Conservation (phyloP, 2,888 invertebrate genomes). For the Leptopilina myrica region DNA sequence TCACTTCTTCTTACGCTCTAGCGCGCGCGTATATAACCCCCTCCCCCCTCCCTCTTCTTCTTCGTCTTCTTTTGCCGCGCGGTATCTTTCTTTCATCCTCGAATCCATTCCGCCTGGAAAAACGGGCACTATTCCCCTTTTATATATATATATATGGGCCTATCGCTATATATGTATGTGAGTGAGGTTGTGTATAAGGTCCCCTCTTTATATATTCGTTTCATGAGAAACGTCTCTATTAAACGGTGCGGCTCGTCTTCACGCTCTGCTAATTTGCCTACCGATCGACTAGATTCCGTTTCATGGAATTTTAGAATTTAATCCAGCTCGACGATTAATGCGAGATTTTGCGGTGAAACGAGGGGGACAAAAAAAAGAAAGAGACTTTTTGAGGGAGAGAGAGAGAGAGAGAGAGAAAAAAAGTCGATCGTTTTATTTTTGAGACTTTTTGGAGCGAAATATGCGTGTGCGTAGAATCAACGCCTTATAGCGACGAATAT, state of each 20-base stretch:
- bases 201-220: constrained; percentile 1
- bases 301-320: constrained; percentile 20
- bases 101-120: constrained; percentile 34
- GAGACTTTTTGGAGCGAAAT: too few species aligned
- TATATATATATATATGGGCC: not conserved
- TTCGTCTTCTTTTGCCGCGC: not conserved
- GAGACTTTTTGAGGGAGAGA: not conserved
- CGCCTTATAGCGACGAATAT: too few species aligned
- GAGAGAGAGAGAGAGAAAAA: not conserved
- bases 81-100: constrained; percentile 25
- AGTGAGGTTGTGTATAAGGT: too few species aligned
- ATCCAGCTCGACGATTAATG: constrained; percentile 7
- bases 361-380: not conserved
- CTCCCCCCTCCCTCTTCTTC: not conserved
- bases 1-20: constrained; percentile 18
- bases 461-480: too few species aligned
- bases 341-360: not conserved
- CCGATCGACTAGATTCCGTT: constrained; percentile 16
- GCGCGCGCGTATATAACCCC: not conserved
- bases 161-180: too few species aligned
- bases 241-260: constrained; percentile 17
- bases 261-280: constrained; percentile 37
- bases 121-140: constrained; percentile 27
- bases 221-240: constrained; percentile 30
- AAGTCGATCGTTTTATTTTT: too few species aligned